Evolutionary conservation across 2,888 invertebrate species (phyloP).

Genomic region (Patella pellucida): DNA sequence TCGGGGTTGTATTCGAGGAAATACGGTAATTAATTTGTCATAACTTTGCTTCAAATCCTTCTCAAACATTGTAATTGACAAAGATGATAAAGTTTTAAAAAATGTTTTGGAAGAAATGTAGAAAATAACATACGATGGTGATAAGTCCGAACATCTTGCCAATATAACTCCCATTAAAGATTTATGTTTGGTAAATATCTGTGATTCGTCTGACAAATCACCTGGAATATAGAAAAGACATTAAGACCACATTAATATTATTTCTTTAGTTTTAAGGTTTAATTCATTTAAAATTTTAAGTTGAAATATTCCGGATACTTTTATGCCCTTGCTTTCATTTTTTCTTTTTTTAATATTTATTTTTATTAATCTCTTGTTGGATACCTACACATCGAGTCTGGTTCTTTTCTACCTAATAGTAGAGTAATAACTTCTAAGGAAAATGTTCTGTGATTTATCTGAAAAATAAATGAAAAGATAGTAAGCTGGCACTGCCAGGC

Average conservation of each 20-base stretch:
- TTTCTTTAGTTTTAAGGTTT: no score
- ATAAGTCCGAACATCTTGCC: conserved; percentile 64
- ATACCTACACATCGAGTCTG: conserved; percentile 40
- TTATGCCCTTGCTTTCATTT: no score
- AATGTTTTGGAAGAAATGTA: background rate
- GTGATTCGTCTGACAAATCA: conserved; percentile 42
- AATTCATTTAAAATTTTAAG: no score
- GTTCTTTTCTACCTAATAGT: conserved; percentile 65
- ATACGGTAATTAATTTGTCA: no score
- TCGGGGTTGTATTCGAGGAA: no score
- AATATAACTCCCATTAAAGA: conserved; percentile 56
- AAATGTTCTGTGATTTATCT: conserved; percentile 71
- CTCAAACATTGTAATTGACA: no score
- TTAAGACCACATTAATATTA: no score
- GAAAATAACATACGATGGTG: conserved; percentile 57
- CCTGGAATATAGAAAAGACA: conserved; percentile 21
- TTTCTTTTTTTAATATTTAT: background rate
- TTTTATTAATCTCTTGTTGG: background rate
- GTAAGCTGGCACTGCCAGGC: no score
- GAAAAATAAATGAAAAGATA: conserved; percentile 7
- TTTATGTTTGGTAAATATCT: conserved; percentile 44
- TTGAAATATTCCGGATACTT: no score
- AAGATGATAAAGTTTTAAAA: background rate
- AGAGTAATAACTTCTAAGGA: conserved; percentile 74
- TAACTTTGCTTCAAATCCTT: no score